Conservation (phyloP, 1,140 invertebrate genomes). For the Wiebesia pumilae region DNA sequence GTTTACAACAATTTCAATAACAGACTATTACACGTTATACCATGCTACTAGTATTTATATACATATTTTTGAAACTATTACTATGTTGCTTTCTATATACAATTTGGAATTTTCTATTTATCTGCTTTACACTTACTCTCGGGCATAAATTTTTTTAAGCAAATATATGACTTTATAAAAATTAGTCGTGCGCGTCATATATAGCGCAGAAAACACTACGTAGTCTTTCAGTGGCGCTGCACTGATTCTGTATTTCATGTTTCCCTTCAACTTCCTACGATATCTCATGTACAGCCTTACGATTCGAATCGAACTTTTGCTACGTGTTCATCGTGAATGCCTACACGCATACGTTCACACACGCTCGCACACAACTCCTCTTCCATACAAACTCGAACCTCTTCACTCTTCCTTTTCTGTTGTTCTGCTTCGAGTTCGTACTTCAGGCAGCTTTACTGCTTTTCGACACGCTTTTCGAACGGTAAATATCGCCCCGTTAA, state of each 20-base stretch:
- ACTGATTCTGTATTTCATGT: neutral
- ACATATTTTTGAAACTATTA: too few species aligned
- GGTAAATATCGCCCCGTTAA: slow-evolving; percentile 51
- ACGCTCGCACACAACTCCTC: neutral
- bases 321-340: slow-evolving; percentile 2
- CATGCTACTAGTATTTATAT: too few species aligned
- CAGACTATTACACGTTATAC: too few species aligned
- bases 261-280: neutral
- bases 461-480: slow-evolving; percentile 30
- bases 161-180: neutral
- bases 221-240: neutral
- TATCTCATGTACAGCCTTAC: neutral
- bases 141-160: neutral
- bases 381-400: neutral
- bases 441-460: slow-evolving; percentile 40
- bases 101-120: too few species aligned
- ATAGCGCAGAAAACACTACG: neutral
- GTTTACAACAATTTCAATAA: too few species aligned
- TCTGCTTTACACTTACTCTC: too few species aligned
- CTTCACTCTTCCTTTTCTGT: neutral
- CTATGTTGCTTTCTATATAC: too few species aligned
- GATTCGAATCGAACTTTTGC: neutral
- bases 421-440: neutral
- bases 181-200: neutral
- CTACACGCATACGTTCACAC: neutral